phyloP scores from a whole-genome alignment of 92 coral and sea anemone genomes.

The Zoanthus gigantus region DNA sequence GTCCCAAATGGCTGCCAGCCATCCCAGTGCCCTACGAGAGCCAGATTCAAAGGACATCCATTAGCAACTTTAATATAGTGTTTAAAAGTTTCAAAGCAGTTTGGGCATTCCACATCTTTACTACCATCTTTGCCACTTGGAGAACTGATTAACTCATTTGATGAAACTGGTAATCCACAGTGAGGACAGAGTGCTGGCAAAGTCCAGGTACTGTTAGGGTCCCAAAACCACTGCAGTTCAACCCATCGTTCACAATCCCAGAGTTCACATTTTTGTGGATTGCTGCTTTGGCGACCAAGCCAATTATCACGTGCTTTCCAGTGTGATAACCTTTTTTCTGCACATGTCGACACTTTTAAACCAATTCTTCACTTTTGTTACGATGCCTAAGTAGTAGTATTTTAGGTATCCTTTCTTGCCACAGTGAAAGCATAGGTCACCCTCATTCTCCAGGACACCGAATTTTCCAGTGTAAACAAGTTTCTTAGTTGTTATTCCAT shows the following conservation, averaged over 20 bases:
- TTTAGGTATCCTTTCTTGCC: constrained; percentile 62
- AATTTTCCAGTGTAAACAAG: constrained; percentile 49
- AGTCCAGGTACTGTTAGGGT: constrained; percentile 67
- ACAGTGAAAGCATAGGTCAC: constrained; percentile 67
- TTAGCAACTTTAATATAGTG: constrained; percentile 55
- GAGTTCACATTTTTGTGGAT: constrained; percentile 65
- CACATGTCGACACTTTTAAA: constrained; percentile 66
- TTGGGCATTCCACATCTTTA: constrained; percentile 74
- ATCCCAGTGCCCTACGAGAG: constrained; percentile 79
- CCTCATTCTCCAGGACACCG: constrained; percentile 66
- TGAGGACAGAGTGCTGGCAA: constrained; percentile 63
- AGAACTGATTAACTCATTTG: constrained; percentile 62
- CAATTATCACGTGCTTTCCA: constrained; percentile 51
- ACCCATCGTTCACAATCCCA: constrained; percentile 86
- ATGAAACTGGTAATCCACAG: constrained; percentile 69
- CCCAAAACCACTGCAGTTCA: constrained; percentile 83
- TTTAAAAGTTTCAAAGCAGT: constrained; percentile 67
- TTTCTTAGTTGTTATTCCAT: constrained; percentile 67
- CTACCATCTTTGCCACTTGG: constrained; percentile 13
- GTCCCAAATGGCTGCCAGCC: constrained; percentile 86
- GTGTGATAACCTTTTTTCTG: constrained; percentile 64
- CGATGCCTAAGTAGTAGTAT: constrained; percentile 70
- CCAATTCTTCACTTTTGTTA: constrained; percentile 73
- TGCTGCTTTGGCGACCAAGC: constrained; percentile 44
- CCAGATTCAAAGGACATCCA: constrained; percentile 72